Percentiles rank a stretch among this genome's conserved stretches.
These are phyloP conservation scores for Drosophila repletoides DNA, from an alignment of 1,140 invertebrate species.

Conservation along the genomic window DNA sequence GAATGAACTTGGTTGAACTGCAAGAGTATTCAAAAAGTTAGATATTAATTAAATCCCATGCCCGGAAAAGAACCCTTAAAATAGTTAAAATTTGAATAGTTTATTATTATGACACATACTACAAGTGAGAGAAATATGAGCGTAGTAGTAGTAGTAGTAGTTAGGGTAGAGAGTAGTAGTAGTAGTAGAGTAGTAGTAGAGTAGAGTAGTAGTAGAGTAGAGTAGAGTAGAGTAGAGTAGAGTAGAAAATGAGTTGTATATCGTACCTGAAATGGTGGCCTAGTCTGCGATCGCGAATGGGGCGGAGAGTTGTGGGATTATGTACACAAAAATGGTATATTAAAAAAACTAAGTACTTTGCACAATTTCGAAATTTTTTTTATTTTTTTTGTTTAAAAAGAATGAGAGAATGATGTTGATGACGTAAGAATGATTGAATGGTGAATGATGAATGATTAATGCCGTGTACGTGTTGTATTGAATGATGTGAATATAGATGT, in stretches of 20 bases:
- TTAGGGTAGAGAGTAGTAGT: constrained; percentile 20
- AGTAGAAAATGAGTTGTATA: constrained; percentile 79
- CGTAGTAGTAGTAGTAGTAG: constrained; percentile 16
- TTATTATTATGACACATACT: constrained; percentile 14
- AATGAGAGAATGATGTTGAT: constrained; percentile 42
- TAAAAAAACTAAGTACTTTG: constrained; percentile 75
- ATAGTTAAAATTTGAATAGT: constrained; percentile 22
- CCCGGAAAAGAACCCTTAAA: neutral
- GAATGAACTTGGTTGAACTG: neutral
- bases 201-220: constrained; percentile 41
- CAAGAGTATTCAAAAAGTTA: constrained; percentile 1
- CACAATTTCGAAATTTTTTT: constrained; percentile 72
- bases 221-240: constrained; percentile 52
- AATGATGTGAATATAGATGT: constrained; percentile 25
- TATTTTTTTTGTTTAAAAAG: constrained; percentile 49
- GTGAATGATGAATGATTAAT: constrained; percentile 30
- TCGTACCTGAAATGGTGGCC: constrained; percentile 82
- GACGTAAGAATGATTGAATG: constrained; percentile 46
- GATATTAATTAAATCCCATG: neutral
- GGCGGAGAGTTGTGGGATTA: constrained; percentile 77
- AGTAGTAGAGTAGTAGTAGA: constrained; percentile 46
- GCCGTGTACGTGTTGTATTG: neutral
- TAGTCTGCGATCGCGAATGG: constrained; percentile 81
- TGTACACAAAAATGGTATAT: constrained; percentile 81
- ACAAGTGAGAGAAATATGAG: constrained; percentile 38